Evolutionary conservation across 2,797 vertebrate genomes (phyloP), one percentile per base, ranked within the genome.

Genomic region (Sarcoramphus papa): DNA sequence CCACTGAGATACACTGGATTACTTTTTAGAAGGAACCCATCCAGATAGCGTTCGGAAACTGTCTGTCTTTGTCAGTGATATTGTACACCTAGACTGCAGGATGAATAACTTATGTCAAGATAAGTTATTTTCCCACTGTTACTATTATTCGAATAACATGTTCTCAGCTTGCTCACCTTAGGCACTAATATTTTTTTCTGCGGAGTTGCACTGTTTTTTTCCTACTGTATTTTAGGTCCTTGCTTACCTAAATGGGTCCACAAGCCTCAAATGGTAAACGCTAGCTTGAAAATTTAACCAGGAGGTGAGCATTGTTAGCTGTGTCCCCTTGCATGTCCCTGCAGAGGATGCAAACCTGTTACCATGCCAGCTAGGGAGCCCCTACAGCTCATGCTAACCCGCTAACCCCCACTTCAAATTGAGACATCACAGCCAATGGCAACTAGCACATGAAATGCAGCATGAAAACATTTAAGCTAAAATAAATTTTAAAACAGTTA

Each of bases 101-200:
- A 93, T 40, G 40, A 93, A 74, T 87, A 89, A 85, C 70, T 92
- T 84, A 53, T 9, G 78, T 93, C 77, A 87, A 84, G 80, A 78
- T 79, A 93, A 96, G 75, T 89, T 92, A 89, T 87, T 85, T 94
- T 89, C 31, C 35, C 59, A 59, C 51, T 70, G 51, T 65, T 94
- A 18, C 43, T 78, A 72, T 81, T 94, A 88, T 94, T 89, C 87
- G 74, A 94, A 70, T 88, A 96, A 70, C 86, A 67, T 74, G 40
- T 76, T 94, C 88, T 93, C 91, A 80, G 56, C 72, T 96, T 93
- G 92, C 77, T 96, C 68, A 92, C 96, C 81, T 92, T 79, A 95
- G 92, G 84, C 86, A 83, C 30, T 85, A 59, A 51, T 40, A 6
- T 69, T 87, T 88, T 88, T 94, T 95, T 65, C 84, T 70, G 74